Base-by-base conservation (phyloP, 1,140 invertebrate species). In the Vollenhovia emeryi region DNA sequence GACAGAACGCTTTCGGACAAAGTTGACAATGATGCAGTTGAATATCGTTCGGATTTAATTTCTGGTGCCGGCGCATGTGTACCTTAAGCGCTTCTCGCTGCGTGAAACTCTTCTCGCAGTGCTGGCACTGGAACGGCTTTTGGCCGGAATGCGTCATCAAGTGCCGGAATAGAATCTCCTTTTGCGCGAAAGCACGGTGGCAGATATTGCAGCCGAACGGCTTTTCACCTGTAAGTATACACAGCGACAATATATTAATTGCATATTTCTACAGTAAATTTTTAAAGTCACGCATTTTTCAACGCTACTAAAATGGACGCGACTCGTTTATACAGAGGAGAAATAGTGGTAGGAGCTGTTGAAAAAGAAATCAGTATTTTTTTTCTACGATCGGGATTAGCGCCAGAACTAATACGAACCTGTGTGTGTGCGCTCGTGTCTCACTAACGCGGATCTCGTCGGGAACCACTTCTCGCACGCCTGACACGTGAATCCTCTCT, bases 91-190 rank as follows among this genome's bases (percentile, higher is more conserved):
- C 96, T 87, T 96, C 96, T 59, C 96, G 96, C 91, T 97, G 97
- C 1, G 97, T 97, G 92, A 97, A 97, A 66, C 96, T 96, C 89
- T 98, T 97, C 0, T 95, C 94, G 91, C 98, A 98, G 85, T 96
- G 96, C 52, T 96, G 95, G 92, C 98, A 98, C 90, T 96, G 96
- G 94, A 97, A 97, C 0, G 98, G 98, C 91, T 97, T 97, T 86
- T 97, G 96, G 78, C 98, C 98, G 0, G 97, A 97, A 91, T 99
- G 98, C n/a, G 97, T 97, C 92, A 98, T 96, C 87, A 97, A 96
- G 94, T 99, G 98, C 0, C 98, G 96, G 40, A 97, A 95, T 18
- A 98, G 95, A 86, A 98, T 97, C 92, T 98, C 97, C 71, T 97
- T 96, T 92, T 98, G 97, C 1, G 97, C 96, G 92, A 98, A 98